These are phyloP conservation scores for Leptopilina boulardi DNA, from an alignment of 1,140 invertebrate species.

Conservation along the genomic window DNA sequence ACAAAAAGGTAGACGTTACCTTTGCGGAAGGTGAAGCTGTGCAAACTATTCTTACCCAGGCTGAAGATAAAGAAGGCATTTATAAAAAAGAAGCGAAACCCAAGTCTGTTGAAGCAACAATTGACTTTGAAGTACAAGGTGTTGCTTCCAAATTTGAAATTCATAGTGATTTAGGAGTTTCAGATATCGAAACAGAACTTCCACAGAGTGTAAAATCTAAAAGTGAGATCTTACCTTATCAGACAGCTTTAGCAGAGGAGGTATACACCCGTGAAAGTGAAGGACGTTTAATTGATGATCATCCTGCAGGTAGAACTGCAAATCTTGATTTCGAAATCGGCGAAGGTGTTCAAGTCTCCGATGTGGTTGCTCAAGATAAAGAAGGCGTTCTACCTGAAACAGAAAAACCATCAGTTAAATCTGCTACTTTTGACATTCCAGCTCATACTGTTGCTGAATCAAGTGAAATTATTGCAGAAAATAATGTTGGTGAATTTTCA, in stretches of 20 bases:
- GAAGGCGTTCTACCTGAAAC: slow-evolving; percentile 69
- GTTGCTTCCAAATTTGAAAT: slow-evolving; percentile 77
- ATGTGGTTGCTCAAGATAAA: slow-evolving; percentile 75
- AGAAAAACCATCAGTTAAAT: slow-evolving; percentile 66
- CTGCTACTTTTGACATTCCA: slow-evolving; percentile 70
- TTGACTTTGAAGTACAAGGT: slow-evolving; percentile 74
- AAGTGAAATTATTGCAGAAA: slow-evolving; percentile 69
- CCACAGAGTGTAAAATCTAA: slow-evolving; percentile 69
- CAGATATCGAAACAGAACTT: slow-evolving; percentile 63
- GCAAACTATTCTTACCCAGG: slow-evolving; percentile 71
- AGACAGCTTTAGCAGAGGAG: slow-evolving; percentile 73
- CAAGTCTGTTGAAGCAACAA: slow-evolving; percentile 69
- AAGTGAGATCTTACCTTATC: slow-evolving; percentile 69
- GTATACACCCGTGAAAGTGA: slow-evolving; percentile 76
- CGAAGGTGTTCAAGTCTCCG: slow-evolving; percentile 74
- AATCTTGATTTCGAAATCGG: slow-evolving; percentile 72
- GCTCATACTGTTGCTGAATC: slow-evolving; percentile 69
- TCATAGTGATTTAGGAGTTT: slow-evolving; percentile 66
- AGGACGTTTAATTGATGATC: slow-evolving; percentile 68
- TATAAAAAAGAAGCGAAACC: slow-evolving; percentile 67
- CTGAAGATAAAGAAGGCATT: slow-evolving; percentile 76
- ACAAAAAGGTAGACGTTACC: slow-evolving; percentile 69
- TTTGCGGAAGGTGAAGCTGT: slow-evolving; percentile 76
- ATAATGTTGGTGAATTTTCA: slow-evolving; percentile 65
- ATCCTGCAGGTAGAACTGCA: slow-evolving; percentile 70